A percentile compares a stretch with the other conserved stretches of the same genome.
These are phyloP conservation scores for Halichoerus grypus DNA, from an alignment of 2,113 vertebrate species.

Conservation along the genomic window DNA sequence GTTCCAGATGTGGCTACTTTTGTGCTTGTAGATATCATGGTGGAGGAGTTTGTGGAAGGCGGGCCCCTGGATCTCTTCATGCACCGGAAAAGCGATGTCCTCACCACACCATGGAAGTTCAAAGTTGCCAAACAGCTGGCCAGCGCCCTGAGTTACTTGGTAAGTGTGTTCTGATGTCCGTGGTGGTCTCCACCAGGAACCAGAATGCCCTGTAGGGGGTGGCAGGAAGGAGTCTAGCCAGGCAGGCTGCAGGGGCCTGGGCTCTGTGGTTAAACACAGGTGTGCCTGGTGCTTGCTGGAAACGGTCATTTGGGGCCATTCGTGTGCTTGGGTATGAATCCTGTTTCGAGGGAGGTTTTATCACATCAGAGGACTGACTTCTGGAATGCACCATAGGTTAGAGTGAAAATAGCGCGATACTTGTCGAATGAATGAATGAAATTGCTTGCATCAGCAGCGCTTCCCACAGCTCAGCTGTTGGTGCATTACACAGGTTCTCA, in stretches of 20 bases:
- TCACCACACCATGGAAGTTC: constrained; percentile 97
- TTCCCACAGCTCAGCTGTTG: background rate
- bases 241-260: background rate
- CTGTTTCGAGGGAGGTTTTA: background rate
- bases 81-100: constrained; percentile 91
- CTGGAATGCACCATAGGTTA: no score
- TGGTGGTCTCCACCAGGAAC: background rate
- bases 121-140: constrained; percentile 98
- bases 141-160: constrained; percentile 97
- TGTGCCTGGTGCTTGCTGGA: background rate
- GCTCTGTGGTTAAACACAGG: background rate
- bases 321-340: background rate
- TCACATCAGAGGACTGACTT: background rate
- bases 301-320: background rate
- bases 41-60: constrained; percentile 96
- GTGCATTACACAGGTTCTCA: background rate
- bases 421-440: background rate
- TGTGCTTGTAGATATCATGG: constrained; percentile 94
- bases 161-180: constrained; percentile 82
- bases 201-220: background rate
- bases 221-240: background rate
- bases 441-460: background rate
- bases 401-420: no score
- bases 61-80: constrained; percentile 97
- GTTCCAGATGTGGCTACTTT: background rate